phyloP scores from a whole-genome alignment of 2,113 vertebrate genomes.

The Neolamprologus longior region DNA sequence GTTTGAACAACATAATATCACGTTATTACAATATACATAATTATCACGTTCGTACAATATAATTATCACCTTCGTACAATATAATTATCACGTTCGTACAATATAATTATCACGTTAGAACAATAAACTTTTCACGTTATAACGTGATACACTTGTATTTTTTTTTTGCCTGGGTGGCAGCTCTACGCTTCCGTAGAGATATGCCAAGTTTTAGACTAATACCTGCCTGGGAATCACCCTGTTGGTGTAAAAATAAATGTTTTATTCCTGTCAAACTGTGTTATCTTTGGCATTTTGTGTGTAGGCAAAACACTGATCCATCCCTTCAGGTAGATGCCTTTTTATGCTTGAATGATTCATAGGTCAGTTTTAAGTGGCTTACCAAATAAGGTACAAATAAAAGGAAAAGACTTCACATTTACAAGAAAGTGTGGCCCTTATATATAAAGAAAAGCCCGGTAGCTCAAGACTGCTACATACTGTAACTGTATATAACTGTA shows the following conservation, averaged over 20 bases:
- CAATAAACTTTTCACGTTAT: no score
- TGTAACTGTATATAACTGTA: neutral
- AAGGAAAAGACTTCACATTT: neutral
- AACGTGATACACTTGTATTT: no score
- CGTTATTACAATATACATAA: no score
- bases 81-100: no score
- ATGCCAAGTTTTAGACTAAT: neutral
- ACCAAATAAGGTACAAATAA: neutral
- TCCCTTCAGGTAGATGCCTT: neutral
- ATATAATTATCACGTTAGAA: no score
- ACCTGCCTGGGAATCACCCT: neutral
- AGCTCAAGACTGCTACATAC: neutral
- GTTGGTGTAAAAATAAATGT: neutral
- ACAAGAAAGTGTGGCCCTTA: neutral
- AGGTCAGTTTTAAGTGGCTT: neutral
- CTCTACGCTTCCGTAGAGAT: no score
- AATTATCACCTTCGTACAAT: no score
- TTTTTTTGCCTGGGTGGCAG: no score
- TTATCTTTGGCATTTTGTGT: neutral
- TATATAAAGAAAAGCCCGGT: neutral
- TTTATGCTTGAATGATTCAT: neutral
- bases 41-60: no score
- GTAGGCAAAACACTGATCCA: neutral
- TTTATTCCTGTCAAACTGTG: neutral
- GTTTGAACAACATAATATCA: no score